A percentile compares a stretch with the other conserved stretches of the same genome.
These are phyloP conservation scores for Engystomops pustulosus DNA, from an alignment of 2,113 vertebrate genomes.

Conservation along the genomic window DNA sequence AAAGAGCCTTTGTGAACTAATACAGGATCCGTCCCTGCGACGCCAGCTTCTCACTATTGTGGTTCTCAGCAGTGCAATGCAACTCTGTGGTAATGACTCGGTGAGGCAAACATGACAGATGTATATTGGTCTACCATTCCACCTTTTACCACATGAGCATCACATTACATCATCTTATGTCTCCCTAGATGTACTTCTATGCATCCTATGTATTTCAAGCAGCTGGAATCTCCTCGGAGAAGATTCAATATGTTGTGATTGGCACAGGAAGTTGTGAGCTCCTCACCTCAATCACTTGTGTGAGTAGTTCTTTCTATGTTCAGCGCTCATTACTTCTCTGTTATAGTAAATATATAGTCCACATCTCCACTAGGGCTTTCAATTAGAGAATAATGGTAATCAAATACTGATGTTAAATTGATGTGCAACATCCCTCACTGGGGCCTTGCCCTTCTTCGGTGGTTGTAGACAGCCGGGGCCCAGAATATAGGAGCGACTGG, in stretches of 20 bases:
- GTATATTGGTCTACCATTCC: not conserved
- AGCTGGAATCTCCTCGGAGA: conserved; percentile 78
- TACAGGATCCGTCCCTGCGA: conserved; percentile 73
- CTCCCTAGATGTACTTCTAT: conserved; percentile 85
- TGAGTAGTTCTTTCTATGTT: conserved; percentile 81
- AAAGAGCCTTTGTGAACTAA: conserved; percentile 76
- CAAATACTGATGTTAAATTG: no score
- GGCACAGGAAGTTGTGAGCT: conserved; percentile 88
- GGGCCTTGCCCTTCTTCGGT: no score
- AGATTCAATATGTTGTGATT: conserved; percentile 82
- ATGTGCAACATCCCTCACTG: no score
- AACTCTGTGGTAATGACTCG: conserved; percentile 89
- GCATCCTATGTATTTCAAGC: conserved; percentile 84
- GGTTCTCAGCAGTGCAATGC: conserved; percentile 86
- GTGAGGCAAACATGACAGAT: conserved; percentile 69
- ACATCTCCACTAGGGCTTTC: no score
- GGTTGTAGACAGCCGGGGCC: no score
- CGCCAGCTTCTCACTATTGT: conserved; percentile 82
- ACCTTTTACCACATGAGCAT: not conserved
- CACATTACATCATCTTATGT: not conserved
- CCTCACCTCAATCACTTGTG: conserved; percentile 78
- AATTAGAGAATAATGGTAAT: no score
- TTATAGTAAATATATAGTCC: no score
- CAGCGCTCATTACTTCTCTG: no score
- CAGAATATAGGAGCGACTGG: no score